Evolutionary conservation across 2,797 vertebrate species (phyloP).

Genomic region (Tapera naevia): DNA sequence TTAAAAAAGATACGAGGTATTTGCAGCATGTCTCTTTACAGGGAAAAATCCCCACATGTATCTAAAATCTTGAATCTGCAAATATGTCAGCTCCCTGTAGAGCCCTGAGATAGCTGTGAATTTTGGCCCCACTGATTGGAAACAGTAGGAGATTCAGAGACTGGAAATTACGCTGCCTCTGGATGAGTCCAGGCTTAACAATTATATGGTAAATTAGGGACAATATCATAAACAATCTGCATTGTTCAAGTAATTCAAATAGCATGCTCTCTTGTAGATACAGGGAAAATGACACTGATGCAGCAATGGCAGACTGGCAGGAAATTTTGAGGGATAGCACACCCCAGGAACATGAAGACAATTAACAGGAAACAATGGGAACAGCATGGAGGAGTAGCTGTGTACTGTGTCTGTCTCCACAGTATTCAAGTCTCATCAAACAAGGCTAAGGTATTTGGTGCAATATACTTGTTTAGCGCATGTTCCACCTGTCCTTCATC

Average conservation of each 20-base stretch:
- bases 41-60: not conserved
- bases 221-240: not conserved
- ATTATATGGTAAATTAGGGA: slow-evolving; percentile 4
- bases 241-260: slow-evolving; percentile 35
- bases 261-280: not conserved
- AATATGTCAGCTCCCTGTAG: not conserved
- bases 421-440: not conserved
- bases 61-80: not conserved
- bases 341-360: slow-evolving; percentile 18
- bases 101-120: not conserved
- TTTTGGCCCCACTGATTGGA: slow-evolving; percentile 28
- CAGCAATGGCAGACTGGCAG: not conserved
- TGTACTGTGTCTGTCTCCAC: not conserved
- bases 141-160: not conserved
- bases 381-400: not conserved
- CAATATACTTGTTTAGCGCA: not conserved
- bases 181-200: not conserved
- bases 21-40: not conserved
- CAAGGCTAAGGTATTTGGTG: not conserved
- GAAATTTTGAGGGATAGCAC: not conserved
- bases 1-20: not conserved
- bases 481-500: not conserved
- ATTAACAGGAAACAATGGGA: slow-evolving; percentile 6
- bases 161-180: slow-evolving; percentile 15
- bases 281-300: not conserved